Base-by-base conservation (phyloP, 2,797 vertebrate genomes). In the Emys orbicularis region DNA sequence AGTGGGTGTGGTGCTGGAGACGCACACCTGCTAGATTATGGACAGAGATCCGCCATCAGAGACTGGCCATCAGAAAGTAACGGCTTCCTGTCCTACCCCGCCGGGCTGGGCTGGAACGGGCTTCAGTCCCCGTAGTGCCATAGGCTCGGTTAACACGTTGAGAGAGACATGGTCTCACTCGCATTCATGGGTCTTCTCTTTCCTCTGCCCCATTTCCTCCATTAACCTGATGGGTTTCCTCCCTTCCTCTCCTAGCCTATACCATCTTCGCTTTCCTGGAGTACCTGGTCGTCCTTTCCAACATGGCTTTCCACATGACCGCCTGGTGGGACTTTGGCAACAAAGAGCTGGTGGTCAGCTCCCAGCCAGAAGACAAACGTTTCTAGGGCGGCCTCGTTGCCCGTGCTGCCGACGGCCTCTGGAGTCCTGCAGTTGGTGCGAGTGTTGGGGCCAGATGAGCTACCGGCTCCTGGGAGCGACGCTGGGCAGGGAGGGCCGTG, bases 251-350 rank as follows among this genome's bases (percentile, higher is more conserved):
- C 27, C 0, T 97, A 99, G 99, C 99, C 54, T 99, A 99, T 98
- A 99, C 99, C 18, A 52, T 99, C 83, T 99, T 99, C 13, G 99
- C 99, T 37, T 80, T 99, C 92, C 99, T 97, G 88, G 99, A 99
- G 97, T 99, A 99, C 98, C 97, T 99, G 97, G 99, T 99, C 54
- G 99, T 99, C 29, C 97, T 99, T 61, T 99, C 99, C 97, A 99
- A 99, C 98, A 99, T 99, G 99, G 99, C 99, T 27, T 99, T 99
- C 98, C 99, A 99, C 98, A 98, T 99, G 98, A 99, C 99, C 0
- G 99, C 99, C 80, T 99, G 99, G 99, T 99, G 98, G 99, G 99
- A 99, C 98, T 99, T 99, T 6, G 98, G 98, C 44, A 99, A 97
- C 98, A 99, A 99, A 97, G 99, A 99, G 92, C 98, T 99, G 95